Base-by-base conservation (phyloP, 1,140 invertebrate genomes). In the Papilio xuthus region DNA sequence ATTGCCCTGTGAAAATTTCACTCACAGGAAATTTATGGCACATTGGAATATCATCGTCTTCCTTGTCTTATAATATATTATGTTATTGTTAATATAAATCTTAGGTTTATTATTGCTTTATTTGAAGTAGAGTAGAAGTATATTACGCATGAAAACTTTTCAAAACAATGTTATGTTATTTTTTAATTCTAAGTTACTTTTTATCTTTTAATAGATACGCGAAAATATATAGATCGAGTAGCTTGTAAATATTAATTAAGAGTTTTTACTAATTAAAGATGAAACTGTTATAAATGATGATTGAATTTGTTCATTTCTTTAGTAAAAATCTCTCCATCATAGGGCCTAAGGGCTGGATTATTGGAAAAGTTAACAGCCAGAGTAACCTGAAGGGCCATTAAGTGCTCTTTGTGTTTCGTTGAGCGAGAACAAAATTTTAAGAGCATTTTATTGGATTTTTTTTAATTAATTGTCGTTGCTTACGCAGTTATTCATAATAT, bases 381-480 rank as follows among this genome's bases (percentile, higher is more conserved):
- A 63, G 60, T 23, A 32, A 63, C 60, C 60, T 63, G 26, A 63
- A 63, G 60, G 60, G 60, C 60, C 26, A 26, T 63, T 63, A 28
- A 63, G 60, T 63, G 60, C 60, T 63, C 60, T 63, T 63, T 63
- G 60, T 63, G 60, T 63, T 63, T 28, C 60, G 60, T 63, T 63
- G 60, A 63, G 60, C 60, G 60, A 63, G 60, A 28, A 26, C 13
- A 63, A 63, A 63, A 28, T 63, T 60, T 28, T 6, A 63, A 28
- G 23, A 28, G 23, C 26, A 63, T 28, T 63, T 32, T 63, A 63
- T 63, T 63, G 60, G 23, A 63, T 63, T 63, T 26, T 60, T 53
- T 60, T 53, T 9, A 53, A 53, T 53, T n/a, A 53, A 53, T 53
- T 53, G 18, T n/a, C 7, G n/a, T 15, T 47, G 3, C 44, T 53